Evolutionary conservation across 2,113 vertebrate species (phyloP).

Genomic region (Lontra canadensis): DNA sequence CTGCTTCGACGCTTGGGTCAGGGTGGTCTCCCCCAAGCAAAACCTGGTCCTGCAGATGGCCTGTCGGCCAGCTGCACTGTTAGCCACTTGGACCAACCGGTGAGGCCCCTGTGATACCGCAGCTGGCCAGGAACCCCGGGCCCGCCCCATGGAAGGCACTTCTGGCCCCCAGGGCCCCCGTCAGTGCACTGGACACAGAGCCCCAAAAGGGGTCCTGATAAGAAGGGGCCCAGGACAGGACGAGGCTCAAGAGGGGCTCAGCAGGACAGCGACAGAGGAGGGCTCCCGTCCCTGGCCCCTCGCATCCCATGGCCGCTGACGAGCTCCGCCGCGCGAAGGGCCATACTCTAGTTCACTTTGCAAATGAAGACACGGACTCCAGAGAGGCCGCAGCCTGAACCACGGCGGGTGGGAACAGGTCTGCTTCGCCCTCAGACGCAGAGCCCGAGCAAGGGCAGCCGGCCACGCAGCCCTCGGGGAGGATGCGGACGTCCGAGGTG

Average conservation of each 20-base stretch:
- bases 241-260: neutral
- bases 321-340: neutral
- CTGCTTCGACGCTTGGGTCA: neutral
- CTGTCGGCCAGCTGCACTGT: fast-evolving
- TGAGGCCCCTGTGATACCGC: neutral
- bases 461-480: neutral
- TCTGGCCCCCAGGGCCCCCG: neutral
- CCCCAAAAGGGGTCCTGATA: neutral
- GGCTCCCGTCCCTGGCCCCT: neutral
- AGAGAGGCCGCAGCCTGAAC: neutral
- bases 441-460: neutral
- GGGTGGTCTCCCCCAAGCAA: neutral
- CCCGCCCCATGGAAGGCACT: fast-evolving
- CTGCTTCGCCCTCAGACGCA: too few relatives aligned
- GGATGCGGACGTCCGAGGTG: fast-evolving
- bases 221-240: neutral
- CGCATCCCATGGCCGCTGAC: neutral
- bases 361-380: neutral
- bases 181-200: neutral
- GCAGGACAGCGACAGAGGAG: neutral
- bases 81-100: neutral
- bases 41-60: too few relatives aligned
- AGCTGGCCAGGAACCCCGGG: too few relatives aligned
- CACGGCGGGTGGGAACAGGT: fast-evolving
- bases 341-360: neutral